Percentiles rank a stretch among this genome's conserved stretches.
Conservation (phyloP, 1,140 invertebrate species). For the Drosophila saltans region DNA sequence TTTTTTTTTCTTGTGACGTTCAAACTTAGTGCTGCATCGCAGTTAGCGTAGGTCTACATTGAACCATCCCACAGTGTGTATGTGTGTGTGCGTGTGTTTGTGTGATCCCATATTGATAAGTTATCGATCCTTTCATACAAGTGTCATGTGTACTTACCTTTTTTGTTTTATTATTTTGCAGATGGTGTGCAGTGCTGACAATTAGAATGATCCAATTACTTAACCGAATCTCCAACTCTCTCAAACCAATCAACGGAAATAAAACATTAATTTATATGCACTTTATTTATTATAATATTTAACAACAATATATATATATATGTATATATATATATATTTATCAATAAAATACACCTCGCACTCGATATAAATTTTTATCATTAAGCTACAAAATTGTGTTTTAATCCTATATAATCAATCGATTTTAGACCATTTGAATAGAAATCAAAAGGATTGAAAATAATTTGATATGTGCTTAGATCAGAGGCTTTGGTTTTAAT, state of each 20-base stretch:
- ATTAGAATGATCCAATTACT: conserved; percentile 6
- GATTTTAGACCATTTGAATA: too few species aligned
- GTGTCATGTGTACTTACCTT: neutral
- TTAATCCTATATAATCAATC: too few species aligned
- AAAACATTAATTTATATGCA: conserved; percentile 50
- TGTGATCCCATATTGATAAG: neutral
- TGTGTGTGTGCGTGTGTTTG: conserved; percentile 15
- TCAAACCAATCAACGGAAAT: conserved; percentile 28
- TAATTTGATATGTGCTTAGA: too few species aligned
- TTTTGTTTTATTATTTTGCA: conserved; percentile 42
- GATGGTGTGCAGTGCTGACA: conserved; percentile 66
- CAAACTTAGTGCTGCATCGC: too few species aligned
- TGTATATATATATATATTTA: neutral
- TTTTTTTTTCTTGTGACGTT: too few species aligned
- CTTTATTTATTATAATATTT: conserved; percentile 18
- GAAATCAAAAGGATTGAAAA: too few species aligned
- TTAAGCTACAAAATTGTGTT: too few species aligned
- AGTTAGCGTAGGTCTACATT: too few species aligned
- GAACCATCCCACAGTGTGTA: too few species aligned
- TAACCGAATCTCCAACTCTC: conserved; percentile 62
- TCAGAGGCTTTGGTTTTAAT: too few species aligned
- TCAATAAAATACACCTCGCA: neutral
- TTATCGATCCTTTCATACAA: neutral
- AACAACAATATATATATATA: too few species aligned
- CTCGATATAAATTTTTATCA: neutral